Evolutionary conservation across 2,797 vertebrate species (phyloP).

Genomic region (Champsocephalus gunnari): DNA sequence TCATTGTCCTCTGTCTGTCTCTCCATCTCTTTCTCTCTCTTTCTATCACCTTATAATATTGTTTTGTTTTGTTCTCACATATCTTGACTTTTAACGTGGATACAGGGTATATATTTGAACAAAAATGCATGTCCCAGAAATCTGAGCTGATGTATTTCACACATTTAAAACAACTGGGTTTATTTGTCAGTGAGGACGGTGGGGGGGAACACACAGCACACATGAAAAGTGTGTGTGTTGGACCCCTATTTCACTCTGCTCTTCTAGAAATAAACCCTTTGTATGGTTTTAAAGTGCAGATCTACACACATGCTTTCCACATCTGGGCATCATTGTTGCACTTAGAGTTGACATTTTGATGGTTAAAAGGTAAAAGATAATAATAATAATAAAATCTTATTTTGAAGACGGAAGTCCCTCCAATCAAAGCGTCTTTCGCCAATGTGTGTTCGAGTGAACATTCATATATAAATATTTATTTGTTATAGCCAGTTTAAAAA

Average conservation of each 20-base stretch:
- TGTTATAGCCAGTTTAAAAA: conserved; percentile 96
- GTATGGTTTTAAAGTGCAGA: conserved; percentile 72
- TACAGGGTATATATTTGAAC: conserved; percentile 99
- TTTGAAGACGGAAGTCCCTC: conserved; percentile 89
- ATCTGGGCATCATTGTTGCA: conserved; percentile 96
- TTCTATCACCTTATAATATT: conserved; percentile 71
- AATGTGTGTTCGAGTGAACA: conserved; percentile 97
- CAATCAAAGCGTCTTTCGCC: conserved; percentile 89
- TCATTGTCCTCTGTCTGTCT: conserved; percentile 47
- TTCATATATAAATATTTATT: conserved; percentile 99
- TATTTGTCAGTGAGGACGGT: conserved; percentile 34
- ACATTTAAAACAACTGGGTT: conserved; percentile 57
- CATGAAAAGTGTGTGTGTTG: neutral
- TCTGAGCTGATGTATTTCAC: conserved; percentile 77
- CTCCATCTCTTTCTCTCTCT: conserved; percentile 40
- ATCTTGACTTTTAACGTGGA: conserved; percentile 95
- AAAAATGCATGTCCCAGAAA: conserved; percentile 92
- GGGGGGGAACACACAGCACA: neutral
- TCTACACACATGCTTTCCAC: conserved; percentile 84
- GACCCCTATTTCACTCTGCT: conserved; percentile 22
- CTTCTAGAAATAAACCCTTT: conserved; percentile 30
- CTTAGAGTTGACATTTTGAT: conserved; percentile 99
- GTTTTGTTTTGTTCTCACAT: conserved; percentile 74
- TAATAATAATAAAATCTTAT: conserved; percentile 87
- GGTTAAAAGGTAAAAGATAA: conserved; percentile 85